A percentile compares a stretch with the other conserved stretches of the same genome.
Conservation (phyloP, 2,113 vertebrate species). For the Semicossyphus pulcher region DNA sequence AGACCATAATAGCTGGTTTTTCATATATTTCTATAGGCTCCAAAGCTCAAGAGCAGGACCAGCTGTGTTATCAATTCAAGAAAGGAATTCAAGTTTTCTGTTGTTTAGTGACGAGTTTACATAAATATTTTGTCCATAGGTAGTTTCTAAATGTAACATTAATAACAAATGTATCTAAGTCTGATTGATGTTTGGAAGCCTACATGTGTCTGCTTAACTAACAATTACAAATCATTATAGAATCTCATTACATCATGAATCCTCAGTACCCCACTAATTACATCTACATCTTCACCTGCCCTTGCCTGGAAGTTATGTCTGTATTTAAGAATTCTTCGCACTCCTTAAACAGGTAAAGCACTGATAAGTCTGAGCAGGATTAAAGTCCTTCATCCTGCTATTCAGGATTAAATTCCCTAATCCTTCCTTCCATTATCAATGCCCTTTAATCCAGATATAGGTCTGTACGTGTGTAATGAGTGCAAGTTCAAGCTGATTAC, state of each 20-base stretch:
- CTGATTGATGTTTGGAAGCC: not conserved
- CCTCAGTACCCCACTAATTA: not conserved
- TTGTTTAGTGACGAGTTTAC: no score
- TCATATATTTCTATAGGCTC: no score
- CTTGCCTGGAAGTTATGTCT: slow-evolving; percentile 1
- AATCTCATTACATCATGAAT: slow-evolving; percentile 3
- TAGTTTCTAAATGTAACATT: no score
- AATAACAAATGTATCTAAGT: no score
- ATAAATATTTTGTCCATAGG: no score
- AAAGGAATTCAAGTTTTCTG: no score
- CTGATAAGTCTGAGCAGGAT: slow-evolving; percentile 39
- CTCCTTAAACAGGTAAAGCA: slow-evolving; percentile 27
- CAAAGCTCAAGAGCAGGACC: no score
- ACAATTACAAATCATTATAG: not conserved
- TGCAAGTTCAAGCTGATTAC: slow-evolving; percentile 24
- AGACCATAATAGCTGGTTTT: no score
- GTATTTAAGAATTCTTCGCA: slow-evolving; percentile 31
- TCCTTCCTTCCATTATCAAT: slow-evolving; percentile 49
- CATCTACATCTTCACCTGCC: not conserved
- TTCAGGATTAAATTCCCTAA: slow-evolving; percentile 50
- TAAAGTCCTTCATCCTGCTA: slow-evolving; percentile 34
- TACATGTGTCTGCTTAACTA: not conserved
- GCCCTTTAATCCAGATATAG: slow-evolving; percentile 27
- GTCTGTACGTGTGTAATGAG: slow-evolving; percentile 26
- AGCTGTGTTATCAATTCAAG: no score